Conservation (phyloP, 1,140 invertebrate genomes). For the Pristionchus pacificus region DNA sequence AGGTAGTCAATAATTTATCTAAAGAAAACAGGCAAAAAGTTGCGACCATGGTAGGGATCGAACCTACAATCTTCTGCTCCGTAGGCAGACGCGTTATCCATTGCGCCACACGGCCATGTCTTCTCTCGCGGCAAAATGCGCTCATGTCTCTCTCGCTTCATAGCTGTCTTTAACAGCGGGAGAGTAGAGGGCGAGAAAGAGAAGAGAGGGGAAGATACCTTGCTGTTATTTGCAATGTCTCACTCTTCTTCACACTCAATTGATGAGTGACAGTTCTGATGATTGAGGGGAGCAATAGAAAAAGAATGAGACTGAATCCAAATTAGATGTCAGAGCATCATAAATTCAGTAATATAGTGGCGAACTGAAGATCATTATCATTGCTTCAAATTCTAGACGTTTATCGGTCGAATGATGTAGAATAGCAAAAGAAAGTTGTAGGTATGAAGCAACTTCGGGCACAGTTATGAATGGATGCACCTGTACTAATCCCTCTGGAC, state of each 20-base stretch:
- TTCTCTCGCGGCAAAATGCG: neutral
- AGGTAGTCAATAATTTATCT: slow-evolving; percentile 23
- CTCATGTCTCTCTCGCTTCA: slow-evolving; percentile 6
- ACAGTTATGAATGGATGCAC: slow-evolving; percentile 51
- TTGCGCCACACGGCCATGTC: neutral
- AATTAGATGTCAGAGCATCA: too few relatives aligned
- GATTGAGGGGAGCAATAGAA: too few relatives aligned
- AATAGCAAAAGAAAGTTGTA: too few relatives aligned
- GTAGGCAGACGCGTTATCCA: slow-evolving; percentile 4
- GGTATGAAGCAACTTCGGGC: slow-evolving; percentile 47
- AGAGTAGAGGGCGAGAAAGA: neutral
- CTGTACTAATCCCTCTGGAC: slow-evolving; percentile 51
- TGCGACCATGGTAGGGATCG: neutral
- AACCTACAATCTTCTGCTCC: slow-evolving; percentile 7
- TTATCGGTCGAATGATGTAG: too few relatives aligned
- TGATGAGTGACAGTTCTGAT: too few relatives aligned
- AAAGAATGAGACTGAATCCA: too few relatives aligned
- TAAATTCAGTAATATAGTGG: too few relatives aligned
- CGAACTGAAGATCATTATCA: too few relatives aligned
- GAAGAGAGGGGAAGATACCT: neutral
- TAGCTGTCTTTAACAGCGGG: too few relatives aligned
- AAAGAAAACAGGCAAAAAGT: neutral
- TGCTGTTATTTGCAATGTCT: too few relatives aligned
- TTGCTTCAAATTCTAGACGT: too few relatives aligned
- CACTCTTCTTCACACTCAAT: too few relatives aligned